A percentile compares a stretch with the other conserved stretches of the same genome.
Evolutionary conservation across 2,113 vertebrate genomes (phyloP).

Genomic region (Malurus cyaneus): DNA sequence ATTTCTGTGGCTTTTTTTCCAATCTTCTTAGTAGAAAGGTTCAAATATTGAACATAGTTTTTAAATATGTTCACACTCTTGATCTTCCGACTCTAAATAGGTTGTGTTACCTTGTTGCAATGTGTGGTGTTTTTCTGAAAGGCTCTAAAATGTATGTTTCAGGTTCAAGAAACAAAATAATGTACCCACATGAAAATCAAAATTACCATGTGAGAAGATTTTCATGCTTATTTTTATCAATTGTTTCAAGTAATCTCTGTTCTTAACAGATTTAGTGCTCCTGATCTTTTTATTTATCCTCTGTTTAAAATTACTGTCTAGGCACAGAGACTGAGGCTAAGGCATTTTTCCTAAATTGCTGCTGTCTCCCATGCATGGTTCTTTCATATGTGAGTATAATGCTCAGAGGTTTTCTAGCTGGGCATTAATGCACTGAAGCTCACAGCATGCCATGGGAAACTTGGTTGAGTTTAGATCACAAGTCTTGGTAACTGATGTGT

Average conservation of each 20-base stretch:
- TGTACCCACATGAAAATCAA: neutral
- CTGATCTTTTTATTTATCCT: neutral
- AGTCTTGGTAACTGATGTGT: neutral
- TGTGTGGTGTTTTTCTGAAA: neutral
- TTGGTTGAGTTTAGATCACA: neutral
- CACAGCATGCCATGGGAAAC: constrained; percentile 4
- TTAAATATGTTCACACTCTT: neutral
- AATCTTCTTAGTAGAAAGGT: neutral
- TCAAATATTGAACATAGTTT: neutral
- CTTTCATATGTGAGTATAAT: neutral
- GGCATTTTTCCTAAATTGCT: neutral
- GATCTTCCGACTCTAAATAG: neutral
- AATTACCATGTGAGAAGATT: neutral
- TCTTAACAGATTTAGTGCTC: neutral
- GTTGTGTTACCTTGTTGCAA: neutral
- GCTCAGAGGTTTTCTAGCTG: neutral
- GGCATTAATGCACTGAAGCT: neutral
- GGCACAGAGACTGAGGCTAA: neutral
- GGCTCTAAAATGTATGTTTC: neutral
- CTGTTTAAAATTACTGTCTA: neutral
- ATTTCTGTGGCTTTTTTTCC: neutral
- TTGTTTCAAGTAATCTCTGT: neutral
- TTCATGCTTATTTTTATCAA: neutral
- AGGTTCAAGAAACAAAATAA: neutral
- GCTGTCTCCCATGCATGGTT: neutral